Evolutionary conservation across 2,888 invertebrate genomes (phyloP).

Genomic region (Halocaridina rubra): DNA sequence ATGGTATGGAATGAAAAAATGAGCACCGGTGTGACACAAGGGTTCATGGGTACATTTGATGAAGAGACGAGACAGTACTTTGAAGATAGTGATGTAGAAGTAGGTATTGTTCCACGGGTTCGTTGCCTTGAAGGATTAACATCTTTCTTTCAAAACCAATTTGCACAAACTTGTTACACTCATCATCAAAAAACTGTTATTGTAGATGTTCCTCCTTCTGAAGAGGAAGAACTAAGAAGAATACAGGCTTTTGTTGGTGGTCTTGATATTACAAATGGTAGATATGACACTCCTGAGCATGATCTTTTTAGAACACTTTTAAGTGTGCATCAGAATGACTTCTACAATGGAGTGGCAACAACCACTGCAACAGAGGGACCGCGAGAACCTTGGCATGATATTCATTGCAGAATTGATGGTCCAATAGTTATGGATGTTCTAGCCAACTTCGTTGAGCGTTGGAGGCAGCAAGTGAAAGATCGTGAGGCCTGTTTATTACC

Average conservation of each 20-base stretch:
- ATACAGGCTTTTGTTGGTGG: slow-evolving; percentile 63
- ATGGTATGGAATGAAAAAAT: slow-evolving; percentile 64
- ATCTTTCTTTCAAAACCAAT: slow-evolving; percentile 58
- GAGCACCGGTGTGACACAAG: slow-evolving; percentile 59
- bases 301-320: slow-evolving; percentile 59
- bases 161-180: slow-evolving; percentile 63
- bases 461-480: slow-evolving; percentile 59
- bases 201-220: slow-evolving; percentile 53
- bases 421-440: slow-evolving; percentile 60
- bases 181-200: slow-evolving; percentile 64
- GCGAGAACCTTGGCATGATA: slow-evolving; percentile 64
- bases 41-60: slow-evolving; percentile 64
- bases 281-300: slow-evolving; percentile 64
- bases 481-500: slow-evolving; percentile 28
- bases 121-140: slow-evolving; percentile 38
- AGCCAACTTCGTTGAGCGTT: slow-evolving; percentile 63
- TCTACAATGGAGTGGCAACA: slow-evolving; percentile 59
- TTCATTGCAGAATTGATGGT: slow-evolving; percentile 61
- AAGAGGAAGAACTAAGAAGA: slow-evolving; percentile 55
- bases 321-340: slow-evolving; percentile 61
- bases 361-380: slow-evolving; percentile 59
- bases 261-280: slow-evolving; percentile 63
- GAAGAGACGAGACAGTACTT: slow-evolving; percentile 63
- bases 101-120: slow-evolving; percentile 59
- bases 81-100: slow-evolving; percentile 61